Evolutionary conservation across 2,113 vertebrate species (phyloP), one percentile per base, ranked within the genome.

Genomic region (Pteropus alecto): DNA sequence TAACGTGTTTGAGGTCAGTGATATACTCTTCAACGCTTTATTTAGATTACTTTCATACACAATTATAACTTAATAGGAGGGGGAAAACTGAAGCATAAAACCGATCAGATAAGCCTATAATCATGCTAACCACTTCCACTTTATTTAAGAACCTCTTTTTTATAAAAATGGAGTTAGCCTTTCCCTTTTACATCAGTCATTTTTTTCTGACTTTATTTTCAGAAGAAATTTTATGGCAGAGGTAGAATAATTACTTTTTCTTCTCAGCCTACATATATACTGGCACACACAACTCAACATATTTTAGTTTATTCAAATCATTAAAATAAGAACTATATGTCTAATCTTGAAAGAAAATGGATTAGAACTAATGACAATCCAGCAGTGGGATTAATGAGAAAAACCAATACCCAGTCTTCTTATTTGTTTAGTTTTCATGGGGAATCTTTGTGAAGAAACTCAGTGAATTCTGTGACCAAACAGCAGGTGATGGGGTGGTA

Each of bases 331-430:
- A 93, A 95, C 85, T 67, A 19, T 89, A 89, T 83, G 38, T 95
- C 85, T 96, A 82, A 95, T 96, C 68, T 86, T 94, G 38, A 95
- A 94, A 87, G 91, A 96, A 97, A 97, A 91, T 84, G 65, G 70
- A 94, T 97, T 96, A 93, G 38, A 93, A 87, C 73, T 97, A 95
- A 93, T 96, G 89, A 97, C 96, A 98, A 96, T 85, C 88, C 92
- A 94, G 77, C 93, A 89, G 68, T 28, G 13, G 63, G 8, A 93
- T 93, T 94, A 96, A 95, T 95, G 88, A 97, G 63, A 97, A 97
- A 98, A 97, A 87, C 86, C 82, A 97, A 96, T 92, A 97, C 91
- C 82, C 22, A 91, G 60, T 65, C 94, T 96, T 81, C 60, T 93
- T 91, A 89, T 82, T 91, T 96, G 82, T 68, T 96, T 89, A 78